Evolutionary conservation across 2,113 vertebrate genomes (phyloP), one percentile per base, ranked within the genome.

Genomic region (Mesembrinibis cayennensis): DNA sequence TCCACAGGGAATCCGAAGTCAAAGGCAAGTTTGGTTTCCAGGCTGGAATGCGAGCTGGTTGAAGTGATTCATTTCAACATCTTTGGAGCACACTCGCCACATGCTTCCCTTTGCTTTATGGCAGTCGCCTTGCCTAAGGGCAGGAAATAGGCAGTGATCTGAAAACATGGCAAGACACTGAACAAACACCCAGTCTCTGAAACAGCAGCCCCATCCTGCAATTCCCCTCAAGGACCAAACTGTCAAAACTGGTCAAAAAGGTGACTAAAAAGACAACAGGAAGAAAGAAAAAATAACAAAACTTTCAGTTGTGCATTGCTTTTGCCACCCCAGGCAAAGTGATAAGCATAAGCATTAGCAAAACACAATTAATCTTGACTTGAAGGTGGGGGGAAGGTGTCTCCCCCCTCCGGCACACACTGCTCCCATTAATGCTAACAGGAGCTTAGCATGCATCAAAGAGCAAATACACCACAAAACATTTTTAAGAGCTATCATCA

Each of bases 401-500:
- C 38, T 73, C 40, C 38, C n/a, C 22, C n/a, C 20, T 11, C 27
- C 19, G 0, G 62, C 89, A 78, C 93, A 92, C 78, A 19, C 82
- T 80, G 89, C 94, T 96, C 84, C 95, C 71, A 92, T 97, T 95
- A 95, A 92, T 82, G 91, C 81, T 93, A 95, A 87, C 89, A 85
- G 94, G 74, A 97, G 96, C 82, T 93, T 73, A 94, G 89, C 70
- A 76, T 25, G 94, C 97, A 94, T 96, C 94, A 96, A 95, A 96
- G 94, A 95, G 84, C 84, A 94, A 95, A 86, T 59, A 59, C 62
- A 96, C 66, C 95, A 90, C 94, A 86, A 58, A 97, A 94, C 91
- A 93, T 73, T 97, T 96, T 94, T 77, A 95, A 96, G 87, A 91
- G 82, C 96, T 96, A 96, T 97, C 95, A 94, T 90, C 96, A 67